Evolutionary conservation across 2,113 vertebrate species (phyloP).

Genomic region (Rhinolophus sinicus): DNA sequence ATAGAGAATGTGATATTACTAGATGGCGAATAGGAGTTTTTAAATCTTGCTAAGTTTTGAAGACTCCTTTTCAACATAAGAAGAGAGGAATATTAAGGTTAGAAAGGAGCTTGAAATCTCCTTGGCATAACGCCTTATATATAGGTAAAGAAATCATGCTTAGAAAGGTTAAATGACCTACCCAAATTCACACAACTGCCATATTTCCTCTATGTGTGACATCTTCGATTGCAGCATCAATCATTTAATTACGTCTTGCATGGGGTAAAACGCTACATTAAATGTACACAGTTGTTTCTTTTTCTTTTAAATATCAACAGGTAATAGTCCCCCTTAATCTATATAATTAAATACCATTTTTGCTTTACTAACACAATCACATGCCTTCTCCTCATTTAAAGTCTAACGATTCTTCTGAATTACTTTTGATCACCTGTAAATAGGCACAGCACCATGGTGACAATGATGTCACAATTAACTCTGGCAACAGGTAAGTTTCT

Average conservation of each 20-base stretch:
- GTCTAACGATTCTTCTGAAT: not conserved
- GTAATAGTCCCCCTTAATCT: not conserved
- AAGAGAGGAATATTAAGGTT: not conserved
- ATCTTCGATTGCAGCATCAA: not conserved
- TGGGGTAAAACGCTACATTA: not conserved
- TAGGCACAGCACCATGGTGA: not conserved
- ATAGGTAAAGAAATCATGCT: not conserved
- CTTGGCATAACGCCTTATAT: not conserved
- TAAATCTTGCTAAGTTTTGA: not conserved
- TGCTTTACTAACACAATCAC: not conserved
- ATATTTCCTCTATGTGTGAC: not conserved
- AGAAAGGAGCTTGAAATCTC: not conserved
- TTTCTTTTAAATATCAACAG: not conserved
- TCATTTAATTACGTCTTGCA: not conserved
- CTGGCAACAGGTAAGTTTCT: not conserved
- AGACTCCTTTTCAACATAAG: not conserved
- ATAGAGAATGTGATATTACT: not conserved
- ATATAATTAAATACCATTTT: not conserved
- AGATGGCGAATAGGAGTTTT: not conserved
- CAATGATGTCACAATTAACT: not conserved
- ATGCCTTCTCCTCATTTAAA: not conserved
- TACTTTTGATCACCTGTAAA: not conserved
- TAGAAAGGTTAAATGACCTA: not conserved
- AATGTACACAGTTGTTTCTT: not conserved
- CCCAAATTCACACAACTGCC: not conserved